Conservation (phyloP, 2,113 vertebrate genomes). For the Noctilio leporinus region DNA sequence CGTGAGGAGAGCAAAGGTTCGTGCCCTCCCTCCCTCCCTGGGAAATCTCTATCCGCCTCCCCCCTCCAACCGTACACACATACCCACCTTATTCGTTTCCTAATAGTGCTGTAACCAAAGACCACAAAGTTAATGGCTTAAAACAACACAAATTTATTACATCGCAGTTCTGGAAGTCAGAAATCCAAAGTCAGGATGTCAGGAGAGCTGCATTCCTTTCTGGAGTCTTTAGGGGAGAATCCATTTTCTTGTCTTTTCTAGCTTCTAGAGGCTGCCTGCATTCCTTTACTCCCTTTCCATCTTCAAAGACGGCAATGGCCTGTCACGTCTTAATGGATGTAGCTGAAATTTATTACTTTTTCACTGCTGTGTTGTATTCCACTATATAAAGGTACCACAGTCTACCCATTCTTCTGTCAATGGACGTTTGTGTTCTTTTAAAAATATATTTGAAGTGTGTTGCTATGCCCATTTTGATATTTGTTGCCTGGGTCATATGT, state of each 20-base stretch:
- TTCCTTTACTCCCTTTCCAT: neutral
- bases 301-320: no score
- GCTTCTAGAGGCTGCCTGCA: neutral
- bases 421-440: no score
- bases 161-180: neutral
- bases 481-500: neutral
- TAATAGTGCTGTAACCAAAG: neutral
- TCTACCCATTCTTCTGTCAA: no score
- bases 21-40: neutral
- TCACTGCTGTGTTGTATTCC: no score
- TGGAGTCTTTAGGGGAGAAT: neutral
- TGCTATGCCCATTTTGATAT: neutral
- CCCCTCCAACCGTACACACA: neutral
- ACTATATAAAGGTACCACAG: no score
- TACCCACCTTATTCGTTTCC: neutral
- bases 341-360: no score
- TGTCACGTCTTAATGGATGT: no score
- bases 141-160: no score
- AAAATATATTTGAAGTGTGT: neutral
- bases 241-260: neutral
- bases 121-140: neutral
- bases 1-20: neutral
- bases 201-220: neutral
- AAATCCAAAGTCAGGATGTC: neutral
- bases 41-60: rapidly evolving